Conservation (phyloP, 2,113 vertebrate species). For the Xenopus borealis region DNA sequence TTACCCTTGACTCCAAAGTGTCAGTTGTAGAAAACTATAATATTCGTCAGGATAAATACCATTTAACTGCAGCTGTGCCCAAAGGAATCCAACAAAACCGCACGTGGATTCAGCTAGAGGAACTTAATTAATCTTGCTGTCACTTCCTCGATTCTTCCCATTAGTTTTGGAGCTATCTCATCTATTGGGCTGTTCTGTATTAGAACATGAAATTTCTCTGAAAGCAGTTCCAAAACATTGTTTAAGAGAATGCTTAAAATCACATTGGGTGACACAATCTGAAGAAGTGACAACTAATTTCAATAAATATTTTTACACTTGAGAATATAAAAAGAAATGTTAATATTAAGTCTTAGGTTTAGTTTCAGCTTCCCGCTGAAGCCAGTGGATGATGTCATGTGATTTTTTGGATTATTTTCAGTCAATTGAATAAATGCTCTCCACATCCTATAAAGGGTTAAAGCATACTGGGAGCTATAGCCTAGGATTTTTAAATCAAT, state of each 20-base stretch:
- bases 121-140: constrained; percentile 98
- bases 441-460: no score
- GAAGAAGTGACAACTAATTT: no score
- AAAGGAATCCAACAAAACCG: constrained; percentile 69
- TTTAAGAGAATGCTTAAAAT: background rate
- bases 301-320: no score
- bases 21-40: constrained; percentile 74
- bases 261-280: background rate
- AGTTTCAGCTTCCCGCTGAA: no score
- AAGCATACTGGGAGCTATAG: no score
- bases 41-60: constrained; percentile 92
- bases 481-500: no score
- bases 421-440: no score
- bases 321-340: no score
- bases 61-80: constrained; percentile 75
- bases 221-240: constrained; percentile 49
- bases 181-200: constrained; percentile 68
- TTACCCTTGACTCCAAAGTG: constrained; percentile 91
- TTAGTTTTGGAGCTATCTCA: constrained; percentile 90
- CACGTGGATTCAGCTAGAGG: constrained; percentile 69
- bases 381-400: no score
- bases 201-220: constrained; percentile 56
- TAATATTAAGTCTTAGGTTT: no score
- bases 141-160: constrained; percentile 88
- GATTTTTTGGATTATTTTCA: no score